Percentiles rank a stretch among this genome's conserved stretches.
Evolutionary conservation across 2,113 vertebrate genomes (phyloP).

Genomic region (Tragulus kanchil): DNA sequence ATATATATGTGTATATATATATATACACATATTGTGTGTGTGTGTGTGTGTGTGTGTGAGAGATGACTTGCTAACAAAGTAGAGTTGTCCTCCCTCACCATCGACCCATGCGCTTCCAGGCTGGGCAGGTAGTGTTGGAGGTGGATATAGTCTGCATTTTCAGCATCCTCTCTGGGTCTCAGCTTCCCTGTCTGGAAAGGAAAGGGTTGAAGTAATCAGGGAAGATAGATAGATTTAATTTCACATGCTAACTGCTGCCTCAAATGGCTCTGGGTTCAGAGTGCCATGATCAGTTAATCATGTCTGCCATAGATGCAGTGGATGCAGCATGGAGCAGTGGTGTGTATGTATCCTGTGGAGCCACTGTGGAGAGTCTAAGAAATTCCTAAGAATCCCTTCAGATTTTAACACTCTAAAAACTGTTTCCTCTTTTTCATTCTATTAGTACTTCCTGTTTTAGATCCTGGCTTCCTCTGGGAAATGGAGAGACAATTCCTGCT

Average conservation of each 20-base stretch:
- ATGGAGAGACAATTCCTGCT: not conserved
- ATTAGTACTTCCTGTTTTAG: not conserved
- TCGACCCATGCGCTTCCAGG: not conserved
- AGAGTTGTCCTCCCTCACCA: not conserved
- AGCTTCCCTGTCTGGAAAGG: conserved; percentile 23
- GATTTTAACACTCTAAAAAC: not conserved
- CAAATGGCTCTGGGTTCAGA: not conserved
- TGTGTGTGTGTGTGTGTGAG: too few species aligned
- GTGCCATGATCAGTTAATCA: not conserved
- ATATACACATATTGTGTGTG: too few species aligned
- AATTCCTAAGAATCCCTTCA: not conserved
- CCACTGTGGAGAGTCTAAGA: not conserved
- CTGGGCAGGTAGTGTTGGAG: not conserved
- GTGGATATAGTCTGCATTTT: not conserved
- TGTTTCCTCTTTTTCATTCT: not conserved
- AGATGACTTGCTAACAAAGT: not conserved
- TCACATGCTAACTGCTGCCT: not conserved
- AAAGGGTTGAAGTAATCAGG: conserved; percentile 13
- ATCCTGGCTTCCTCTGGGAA: not conserved
- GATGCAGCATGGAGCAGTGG: not conserved
- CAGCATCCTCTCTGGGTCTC: not conserved
- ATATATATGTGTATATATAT: too few species aligned
- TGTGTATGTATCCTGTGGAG: too few species aligned
- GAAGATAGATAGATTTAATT: conserved; percentile 15
- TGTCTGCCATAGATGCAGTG: not conserved